Conservation (phyloP, 2,888 invertebrate species). For the Drosophila conformis region DNA sequence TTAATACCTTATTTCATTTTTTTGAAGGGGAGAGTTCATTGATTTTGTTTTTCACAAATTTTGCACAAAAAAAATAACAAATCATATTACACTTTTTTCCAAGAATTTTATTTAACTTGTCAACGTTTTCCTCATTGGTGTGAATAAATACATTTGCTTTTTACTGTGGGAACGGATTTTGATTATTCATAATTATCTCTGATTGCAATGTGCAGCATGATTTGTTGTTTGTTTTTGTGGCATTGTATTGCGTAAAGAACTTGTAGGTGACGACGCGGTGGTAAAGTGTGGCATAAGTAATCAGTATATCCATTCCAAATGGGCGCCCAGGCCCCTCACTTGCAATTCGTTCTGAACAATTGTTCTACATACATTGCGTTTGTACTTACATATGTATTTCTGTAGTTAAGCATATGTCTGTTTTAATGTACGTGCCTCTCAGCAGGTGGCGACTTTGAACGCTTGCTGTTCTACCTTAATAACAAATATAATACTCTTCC, state of each 20-base stretch:
- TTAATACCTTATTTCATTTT: neutral
- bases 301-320: neutral
- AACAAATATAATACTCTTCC: conserved; percentile 33
- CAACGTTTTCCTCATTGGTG: conserved; percentile 32
- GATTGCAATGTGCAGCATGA: neutral
- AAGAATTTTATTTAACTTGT: conserved; percentile 66
- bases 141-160: conserved; percentile 31
- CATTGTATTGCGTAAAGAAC: neutral
- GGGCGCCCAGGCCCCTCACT: neutral
- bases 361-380: neutral
- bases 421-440: conserved; percentile 28
- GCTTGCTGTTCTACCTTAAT: conserved; percentile 38
- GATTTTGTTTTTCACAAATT: conserved; percentile 31
- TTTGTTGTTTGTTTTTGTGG: neutral
- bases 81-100: conserved; percentile 56
- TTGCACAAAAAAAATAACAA: conserved; percentile 24
- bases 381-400: conserved; percentile 9
- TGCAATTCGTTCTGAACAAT: neutral
- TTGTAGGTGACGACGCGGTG: neutral
- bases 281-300: neutral
- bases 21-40: conserved; percentile 55
- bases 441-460: conserved; percentile 58
- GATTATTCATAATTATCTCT: conserved; percentile 1
- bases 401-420: neutral
- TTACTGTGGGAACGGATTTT: conserved; percentile 34